Percentiles rank a stretch among this genome's conserved stretches.
Conservation (phyloP, 2,797 vertebrate genomes). For the Leuciscus waleckii region DNA sequence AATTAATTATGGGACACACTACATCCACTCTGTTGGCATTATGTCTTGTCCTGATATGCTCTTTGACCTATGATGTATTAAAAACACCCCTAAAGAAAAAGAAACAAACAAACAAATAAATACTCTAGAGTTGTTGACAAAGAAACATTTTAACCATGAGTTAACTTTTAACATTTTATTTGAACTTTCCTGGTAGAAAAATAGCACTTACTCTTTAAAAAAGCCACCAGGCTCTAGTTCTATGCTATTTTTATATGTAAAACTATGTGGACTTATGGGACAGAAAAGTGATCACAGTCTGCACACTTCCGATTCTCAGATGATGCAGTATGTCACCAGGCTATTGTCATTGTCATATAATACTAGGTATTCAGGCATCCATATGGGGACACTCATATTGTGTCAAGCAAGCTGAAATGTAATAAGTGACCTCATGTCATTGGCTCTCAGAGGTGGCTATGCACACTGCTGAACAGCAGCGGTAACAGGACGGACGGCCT, state of each 20-base stretch:
- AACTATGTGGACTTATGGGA: background rate
- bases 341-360: background rate
- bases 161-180: background rate
- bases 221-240: background rate
- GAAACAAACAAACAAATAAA: background rate
- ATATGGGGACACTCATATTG: background rate
- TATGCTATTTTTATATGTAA: background rate
- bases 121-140: background rate
- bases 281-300: background rate
- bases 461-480: constrained; percentile 14
- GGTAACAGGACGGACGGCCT: constrained; percentile 21
- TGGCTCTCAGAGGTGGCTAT: background rate
- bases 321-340: background rate
- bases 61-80: background rate
- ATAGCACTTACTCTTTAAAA: background rate
- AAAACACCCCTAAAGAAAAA: background rate
- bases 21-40: background rate
- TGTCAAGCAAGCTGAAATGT: constrained; percentile 12
- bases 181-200: background rate
- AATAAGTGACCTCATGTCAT: constrained; percentile 5
- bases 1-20: background rate
- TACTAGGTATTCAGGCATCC: background rate
- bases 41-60: background rate
- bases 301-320: background rate
- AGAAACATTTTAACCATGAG: background rate